Conservation (phyloP, 2,888 invertebrate genomes). For the Tiphia femorata region DNA sequence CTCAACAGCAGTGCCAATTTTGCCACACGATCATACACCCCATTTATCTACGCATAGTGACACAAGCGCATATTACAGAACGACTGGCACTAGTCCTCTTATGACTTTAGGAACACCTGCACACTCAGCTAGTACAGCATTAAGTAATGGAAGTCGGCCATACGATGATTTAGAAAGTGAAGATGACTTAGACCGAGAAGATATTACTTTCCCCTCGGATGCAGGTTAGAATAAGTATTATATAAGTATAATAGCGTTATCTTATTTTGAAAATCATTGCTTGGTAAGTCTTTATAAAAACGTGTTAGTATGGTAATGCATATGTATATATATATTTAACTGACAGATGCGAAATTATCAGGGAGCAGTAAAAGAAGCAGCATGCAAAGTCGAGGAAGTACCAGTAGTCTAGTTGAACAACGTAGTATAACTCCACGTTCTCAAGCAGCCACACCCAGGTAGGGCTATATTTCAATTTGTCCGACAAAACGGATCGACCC, state of each 20-base stretch:
- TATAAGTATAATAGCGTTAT: not conserved
- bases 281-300: slow-evolving; percentile 12
- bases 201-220: slow-evolving; percentile 86
- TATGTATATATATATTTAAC: slow-evolving; percentile 47
- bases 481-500: not conserved
- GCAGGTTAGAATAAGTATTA: slow-evolving; percentile 70
- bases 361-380: slow-evolving; percentile 91
- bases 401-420: slow-evolving; percentile 85
- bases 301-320: slow-evolving; percentile 27
- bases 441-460: slow-evolving; percentile 92
- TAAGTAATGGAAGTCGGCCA: slow-evolving; percentile 76
- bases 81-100: slow-evolving; percentile 75
- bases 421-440: slow-evolving; percentile 89
- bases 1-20: slow-evolving; percentile 55
- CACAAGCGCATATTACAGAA: slow-evolving; percentile 70
- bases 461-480: slow-evolving; percentile 20
- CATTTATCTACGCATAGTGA: slow-evolving; percentile 59
- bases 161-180: slow-evolving; percentile 91
- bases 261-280: too few relatives aligned
- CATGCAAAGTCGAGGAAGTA: slow-evolving; percentile 92
- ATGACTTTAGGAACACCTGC: slow-evolving; percentile 70
- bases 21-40: slow-evolving; percentile 60
- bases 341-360: slow-evolving; percentile 78
- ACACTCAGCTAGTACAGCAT: slow-evolving; percentile 70
- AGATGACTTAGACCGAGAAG: slow-evolving; percentile 88